Evolutionary conservation across 2,113 vertebrate genomes (phyloP).

Genomic region (Apteryx mantelli): DNA sequence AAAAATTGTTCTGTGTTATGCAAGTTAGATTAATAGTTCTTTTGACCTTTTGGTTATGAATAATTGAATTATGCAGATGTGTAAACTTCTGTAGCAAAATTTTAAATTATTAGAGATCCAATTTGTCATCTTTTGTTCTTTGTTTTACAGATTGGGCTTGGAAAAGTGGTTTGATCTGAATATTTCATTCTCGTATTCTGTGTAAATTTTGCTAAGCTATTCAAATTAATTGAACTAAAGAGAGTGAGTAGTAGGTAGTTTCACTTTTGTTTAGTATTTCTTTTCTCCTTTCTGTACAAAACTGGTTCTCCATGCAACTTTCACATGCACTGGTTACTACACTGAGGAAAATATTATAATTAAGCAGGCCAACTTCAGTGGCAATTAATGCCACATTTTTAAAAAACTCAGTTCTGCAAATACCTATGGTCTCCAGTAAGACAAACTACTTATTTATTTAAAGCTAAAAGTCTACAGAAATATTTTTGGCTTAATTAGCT

Average conservation of each 20-base stretch:
- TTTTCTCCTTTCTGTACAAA: not conserved
- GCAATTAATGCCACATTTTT: not conserved
- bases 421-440: not conserved
- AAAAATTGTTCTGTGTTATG: not conserved
- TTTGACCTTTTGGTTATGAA: not conserved
- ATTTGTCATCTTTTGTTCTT: not conserved
- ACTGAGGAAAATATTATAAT: not conserved
- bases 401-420: not conserved
- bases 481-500: not conserved
- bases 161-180: not conserved
- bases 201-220: not conserved
- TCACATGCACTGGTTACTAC: not conserved
- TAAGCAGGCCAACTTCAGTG: not conserved
- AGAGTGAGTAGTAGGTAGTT: not conserved
- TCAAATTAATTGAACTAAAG: not conserved
- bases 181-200: not conserved
- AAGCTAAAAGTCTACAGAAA: not conserved
- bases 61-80: not conserved
- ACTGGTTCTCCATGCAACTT: not conserved
- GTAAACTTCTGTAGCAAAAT: not conserved
- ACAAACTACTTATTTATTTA: not conserved
- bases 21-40: not conserved
- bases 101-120: not conserved
- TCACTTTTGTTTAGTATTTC: not conserved
- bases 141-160: not conserved